Conservation (phyloP, 2,888 invertebrate species). For the Hypena proboscidalis region DNA sequence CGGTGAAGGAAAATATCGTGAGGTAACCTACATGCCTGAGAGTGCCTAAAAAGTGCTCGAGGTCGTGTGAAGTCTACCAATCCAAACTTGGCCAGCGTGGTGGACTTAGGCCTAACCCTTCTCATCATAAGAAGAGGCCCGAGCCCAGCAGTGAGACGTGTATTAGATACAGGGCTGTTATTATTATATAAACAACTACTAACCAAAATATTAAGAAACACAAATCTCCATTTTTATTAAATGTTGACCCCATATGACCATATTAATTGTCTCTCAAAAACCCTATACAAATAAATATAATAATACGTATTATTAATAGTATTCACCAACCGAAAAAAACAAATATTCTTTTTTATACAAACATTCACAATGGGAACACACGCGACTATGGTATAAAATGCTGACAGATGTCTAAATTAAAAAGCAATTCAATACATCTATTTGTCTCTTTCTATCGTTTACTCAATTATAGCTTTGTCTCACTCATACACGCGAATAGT, state of each 20-base stretch:
- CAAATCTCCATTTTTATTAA: no score
- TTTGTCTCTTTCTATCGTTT: conserved; percentile 48
- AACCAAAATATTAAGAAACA: no score
- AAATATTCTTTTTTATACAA: conserved; percentile 42
- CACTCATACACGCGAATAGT: conserved; percentile 58
- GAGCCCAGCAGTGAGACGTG: no score
- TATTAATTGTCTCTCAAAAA: not conserved
- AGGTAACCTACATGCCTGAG: no score
- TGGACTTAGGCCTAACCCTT: no score
- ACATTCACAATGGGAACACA: conserved; percentile 45
- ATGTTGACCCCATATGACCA: not conserved
- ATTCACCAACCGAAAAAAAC: conserved; percentile 8
- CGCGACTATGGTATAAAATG: conserved; percentile 53
- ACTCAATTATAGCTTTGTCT: conserved; percentile 50
- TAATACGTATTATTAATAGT: conserved; percentile 14
- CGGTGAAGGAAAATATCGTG: no score
- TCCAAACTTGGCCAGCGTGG: no score
- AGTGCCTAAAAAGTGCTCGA: no score
- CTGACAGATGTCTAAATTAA: conserved; percentile 69
- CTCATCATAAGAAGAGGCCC: no score
- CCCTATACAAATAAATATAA: conserved; percentile 12
- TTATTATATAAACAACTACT: no score
- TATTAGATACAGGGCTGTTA: no score
- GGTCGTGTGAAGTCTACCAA: no score
- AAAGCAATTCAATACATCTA: conserved; percentile 38